These are phyloP conservation scores for Tupaia tana DNA, from an alignment of 2,113 vertebrate species.

Conservation along the genomic window DNA sequence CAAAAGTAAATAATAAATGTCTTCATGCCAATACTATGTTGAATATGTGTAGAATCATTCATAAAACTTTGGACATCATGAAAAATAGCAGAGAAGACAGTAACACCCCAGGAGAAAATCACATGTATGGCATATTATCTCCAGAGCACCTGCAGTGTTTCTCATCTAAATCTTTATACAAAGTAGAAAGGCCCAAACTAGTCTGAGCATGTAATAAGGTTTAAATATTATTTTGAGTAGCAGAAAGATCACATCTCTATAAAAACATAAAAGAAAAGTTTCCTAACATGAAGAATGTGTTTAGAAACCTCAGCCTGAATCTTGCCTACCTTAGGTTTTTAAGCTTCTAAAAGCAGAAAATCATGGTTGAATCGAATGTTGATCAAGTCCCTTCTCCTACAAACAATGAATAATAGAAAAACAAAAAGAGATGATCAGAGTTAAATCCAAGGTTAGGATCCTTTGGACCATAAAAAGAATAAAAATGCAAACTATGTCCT, in stretches of 20 bases:
- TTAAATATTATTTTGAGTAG: constrained; percentile 69
- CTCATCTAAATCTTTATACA: constrained; percentile 67
- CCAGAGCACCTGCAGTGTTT: constrained; percentile 48
- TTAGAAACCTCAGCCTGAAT: constrained; percentile 39
- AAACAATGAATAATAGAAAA: constrained; percentile 18
- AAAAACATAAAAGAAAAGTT: constrained; percentile 53
- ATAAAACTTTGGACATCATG: constrained; percentile 45
- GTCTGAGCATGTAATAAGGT: constrained; percentile 56
- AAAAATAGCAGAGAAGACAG: constrained; percentile 60
- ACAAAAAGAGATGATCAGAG: background rate
- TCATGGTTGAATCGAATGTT: background rate
- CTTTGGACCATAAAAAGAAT: background rate
- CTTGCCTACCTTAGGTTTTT: background rate
- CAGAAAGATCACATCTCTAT: constrained; percentile 43
- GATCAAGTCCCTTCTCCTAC: background rate
- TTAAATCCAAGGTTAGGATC: background rate
- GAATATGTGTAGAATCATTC: constrained; percentile 45
- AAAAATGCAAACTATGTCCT: background rate
- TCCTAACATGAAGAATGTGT: constrained; percentile 39
- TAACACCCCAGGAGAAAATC: constrained; percentile 52
- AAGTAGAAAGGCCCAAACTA: constrained; percentile 58
- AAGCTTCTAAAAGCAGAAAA: constrained; percentile 8
- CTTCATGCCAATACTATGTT: background rate
- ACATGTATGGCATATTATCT: background rate
- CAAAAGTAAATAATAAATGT: constrained; percentile 48